phyloP scores from a whole-genome alignment of 2,797 vertebrate species.

The Malurus leucopterus region DNA sequence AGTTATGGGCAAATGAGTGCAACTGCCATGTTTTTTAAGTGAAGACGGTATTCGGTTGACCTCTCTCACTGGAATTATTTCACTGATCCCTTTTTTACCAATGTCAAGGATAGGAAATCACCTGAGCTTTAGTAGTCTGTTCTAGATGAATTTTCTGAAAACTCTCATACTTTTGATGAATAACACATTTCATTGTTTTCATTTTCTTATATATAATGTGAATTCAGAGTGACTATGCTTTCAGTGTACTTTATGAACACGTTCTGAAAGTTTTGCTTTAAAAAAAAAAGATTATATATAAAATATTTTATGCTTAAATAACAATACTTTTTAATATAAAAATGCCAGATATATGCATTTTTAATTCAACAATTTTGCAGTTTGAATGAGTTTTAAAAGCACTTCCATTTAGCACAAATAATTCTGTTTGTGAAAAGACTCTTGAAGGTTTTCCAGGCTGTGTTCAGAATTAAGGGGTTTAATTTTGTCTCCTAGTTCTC shows the following conservation, averaged over 20 bases:
- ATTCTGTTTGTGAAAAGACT: not conserved
- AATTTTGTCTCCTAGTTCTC: not conserved
- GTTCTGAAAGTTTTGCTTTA: not conserved
- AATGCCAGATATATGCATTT: not conserved
- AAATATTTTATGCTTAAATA: not conserved
- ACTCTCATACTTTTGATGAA: not conserved
- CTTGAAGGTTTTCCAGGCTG: not conserved
- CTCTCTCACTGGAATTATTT: not conserved
- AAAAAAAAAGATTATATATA: not conserved
- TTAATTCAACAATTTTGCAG: not conserved
- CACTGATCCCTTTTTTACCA: not conserved
- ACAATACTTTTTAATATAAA: not conserved
- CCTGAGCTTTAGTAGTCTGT: not conserved
- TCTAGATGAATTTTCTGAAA: not conserved
- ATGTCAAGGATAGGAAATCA: not conserved
- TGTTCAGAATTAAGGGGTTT: not conserved
- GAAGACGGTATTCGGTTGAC: not conserved
- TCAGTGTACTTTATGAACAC: not conserved
- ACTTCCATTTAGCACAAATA: not conserved
- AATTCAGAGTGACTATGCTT: not conserved
- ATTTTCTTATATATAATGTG: not conserved
- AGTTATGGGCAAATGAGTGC: not conserved
- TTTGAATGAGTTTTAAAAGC: not conserved
- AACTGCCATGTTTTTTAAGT: not conserved
- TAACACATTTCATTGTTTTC: not conserved